phyloP scores from a whole-genome alignment of 2,113 vertebrate species.

The Reinhardtius hippoglossoides region DNA sequence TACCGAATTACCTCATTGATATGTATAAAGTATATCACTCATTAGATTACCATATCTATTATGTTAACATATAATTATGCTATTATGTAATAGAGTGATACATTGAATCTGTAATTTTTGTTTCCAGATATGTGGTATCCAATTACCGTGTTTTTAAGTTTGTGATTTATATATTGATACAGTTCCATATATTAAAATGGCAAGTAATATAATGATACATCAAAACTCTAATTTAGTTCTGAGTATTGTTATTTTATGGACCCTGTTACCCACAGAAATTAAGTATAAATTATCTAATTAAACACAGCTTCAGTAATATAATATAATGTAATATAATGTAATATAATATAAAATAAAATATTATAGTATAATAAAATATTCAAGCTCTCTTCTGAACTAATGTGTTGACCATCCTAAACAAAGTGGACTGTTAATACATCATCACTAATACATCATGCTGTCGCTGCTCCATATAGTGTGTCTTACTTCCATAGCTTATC shows the following conservation, averaged over 20 bases:
- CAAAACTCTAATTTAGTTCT: slow-evolving; percentile 26
- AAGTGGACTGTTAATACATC: background rate
- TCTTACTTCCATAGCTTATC: no score
- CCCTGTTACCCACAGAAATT: background rate
- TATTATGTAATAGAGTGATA: slow-evolving; percentile 50
- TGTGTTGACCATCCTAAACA: background rate
- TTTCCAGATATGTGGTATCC: slow-evolving; percentile 28
- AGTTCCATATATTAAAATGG: slow-evolving; percentile 20
- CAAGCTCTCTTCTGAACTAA: background rate
- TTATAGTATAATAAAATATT: background rate
- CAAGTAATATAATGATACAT: slow-evolving; percentile 20
- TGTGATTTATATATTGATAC: slow-evolving; percentile 42
- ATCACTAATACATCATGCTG: background rate
- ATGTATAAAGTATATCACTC: slow-evolving; percentile 61
- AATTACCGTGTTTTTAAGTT: slow-evolving; percentile 49
- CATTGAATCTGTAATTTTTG: slow-evolving; percentile 32
- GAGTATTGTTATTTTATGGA: slow-evolving; percentile 26
- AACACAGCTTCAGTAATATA: slow-evolving; percentile 9
- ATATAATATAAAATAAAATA: background rate
- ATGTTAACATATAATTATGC: slow-evolving; percentile 58
- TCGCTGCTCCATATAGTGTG: no score
- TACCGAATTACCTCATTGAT: slow-evolving; percentile 72
- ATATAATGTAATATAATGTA: slow-evolving; percentile 10
- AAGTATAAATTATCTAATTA: background rate
- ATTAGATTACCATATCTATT: slow-evolving; percentile 66